Evolutionary conservation across 2,113 vertebrate genomes (phyloP).

Genomic region (Ctenodactylus gundi): DNA sequence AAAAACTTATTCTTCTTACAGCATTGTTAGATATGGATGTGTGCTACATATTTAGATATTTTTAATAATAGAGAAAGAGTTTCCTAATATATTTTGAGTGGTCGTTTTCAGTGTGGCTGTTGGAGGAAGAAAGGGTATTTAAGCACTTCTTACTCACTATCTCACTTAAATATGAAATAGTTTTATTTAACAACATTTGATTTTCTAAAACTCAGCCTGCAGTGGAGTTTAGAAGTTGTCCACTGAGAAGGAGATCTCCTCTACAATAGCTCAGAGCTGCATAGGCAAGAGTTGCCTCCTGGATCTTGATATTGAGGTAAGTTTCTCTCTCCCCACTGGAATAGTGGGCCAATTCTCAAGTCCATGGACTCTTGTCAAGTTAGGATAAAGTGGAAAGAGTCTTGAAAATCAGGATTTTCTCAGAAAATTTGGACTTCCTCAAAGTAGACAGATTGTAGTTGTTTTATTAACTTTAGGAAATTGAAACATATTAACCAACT

Average conservation of each 20-base stretch:
- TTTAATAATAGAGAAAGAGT: slow-evolving; percentile 11
- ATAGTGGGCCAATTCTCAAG: no score
- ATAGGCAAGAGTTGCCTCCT: not conserved
- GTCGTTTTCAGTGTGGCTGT: not conserved
- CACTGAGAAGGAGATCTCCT: not conserved
- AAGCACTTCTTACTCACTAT: not conserved
- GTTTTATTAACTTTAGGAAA: no score
- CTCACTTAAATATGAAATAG: not conserved
- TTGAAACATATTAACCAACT: no score
- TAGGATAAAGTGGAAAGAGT: no score
- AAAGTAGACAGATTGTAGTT: no score
- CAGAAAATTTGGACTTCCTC: no score
- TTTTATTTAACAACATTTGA: not conserved
- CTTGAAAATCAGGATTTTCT: no score
- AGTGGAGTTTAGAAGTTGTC: not conserved
- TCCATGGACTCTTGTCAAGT: no score
- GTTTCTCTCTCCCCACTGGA: no score
- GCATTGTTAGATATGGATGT: not conserved
- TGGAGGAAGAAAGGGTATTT: not conserved
- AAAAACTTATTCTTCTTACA: not conserved
- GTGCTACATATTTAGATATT: slow-evolving; percentile 25
- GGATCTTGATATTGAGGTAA: no score
- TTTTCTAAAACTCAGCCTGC: slow-evolving; percentile 11
- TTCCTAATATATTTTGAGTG: not conserved
- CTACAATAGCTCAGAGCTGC: not conserved